phyloP scores from a whole-genome alignment of 1,140 invertebrate genomes.

The Trachelipus rathkii region DNA sequence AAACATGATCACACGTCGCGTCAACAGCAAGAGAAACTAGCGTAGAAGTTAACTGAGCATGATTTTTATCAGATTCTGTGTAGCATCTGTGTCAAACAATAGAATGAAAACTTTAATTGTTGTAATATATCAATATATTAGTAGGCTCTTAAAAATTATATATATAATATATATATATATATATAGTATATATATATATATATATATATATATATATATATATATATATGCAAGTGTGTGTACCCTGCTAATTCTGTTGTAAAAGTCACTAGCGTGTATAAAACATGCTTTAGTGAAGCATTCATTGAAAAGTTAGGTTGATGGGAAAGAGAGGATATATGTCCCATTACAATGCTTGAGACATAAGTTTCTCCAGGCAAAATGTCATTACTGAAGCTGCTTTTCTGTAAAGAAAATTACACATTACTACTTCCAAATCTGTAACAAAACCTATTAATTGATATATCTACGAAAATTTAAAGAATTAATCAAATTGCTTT shows the following conservation, averaged over 20 bases:
- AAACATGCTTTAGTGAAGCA: conserved; percentile 63
- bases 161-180: no score
- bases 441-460: not conserved
- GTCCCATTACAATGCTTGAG: conserved; percentile 54
- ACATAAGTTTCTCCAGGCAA: conserved; percentile 78
- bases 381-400: conserved; percentile 68
- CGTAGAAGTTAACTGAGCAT: conserved; percentile 32
- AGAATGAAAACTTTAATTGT: no score
- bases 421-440: not conserved
- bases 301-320: conserved; percentile 61
- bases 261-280: conserved; percentile 64
- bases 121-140: not conserved
- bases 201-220: conserved; percentile 21
- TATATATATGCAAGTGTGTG: conserved; percentile 47
- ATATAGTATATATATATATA: conserved; percentile 10
- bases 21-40: conserved; percentile 40
- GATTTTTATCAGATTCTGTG: conserved; percentile 40
- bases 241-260: conserved; percentile 63
- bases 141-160: no score
- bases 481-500: not conserved
- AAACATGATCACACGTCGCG: conserved; percentile 43
- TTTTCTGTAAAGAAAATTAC: conserved; percentile 54
- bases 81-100: conserved; percentile 35
- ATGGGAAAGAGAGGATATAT: conserved; percentile 57
- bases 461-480: not conserved